These are phyloP conservation scores for Austrolebias charrua DNA, from an alignment of 2,797 vertebrate genomes.

Conservation along the genomic window DNA sequence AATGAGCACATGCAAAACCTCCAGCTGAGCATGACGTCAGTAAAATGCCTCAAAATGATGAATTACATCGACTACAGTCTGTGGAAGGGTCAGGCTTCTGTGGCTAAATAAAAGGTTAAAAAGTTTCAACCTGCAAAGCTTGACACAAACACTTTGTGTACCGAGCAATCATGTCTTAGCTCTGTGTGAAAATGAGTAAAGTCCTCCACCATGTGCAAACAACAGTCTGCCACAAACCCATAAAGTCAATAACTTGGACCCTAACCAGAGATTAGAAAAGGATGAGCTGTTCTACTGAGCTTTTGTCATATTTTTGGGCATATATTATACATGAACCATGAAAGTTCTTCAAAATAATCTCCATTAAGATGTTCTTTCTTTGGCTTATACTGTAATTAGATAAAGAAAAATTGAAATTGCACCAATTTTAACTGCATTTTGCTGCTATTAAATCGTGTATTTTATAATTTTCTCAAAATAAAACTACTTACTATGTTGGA, in stretches of 20 bases:
- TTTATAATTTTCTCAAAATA: conserved; percentile 18
- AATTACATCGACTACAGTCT: conserved; percentile 2
- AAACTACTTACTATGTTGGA: conserved; percentile 72
- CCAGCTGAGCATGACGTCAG: conserved; percentile 1
- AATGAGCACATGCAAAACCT: conserved; percentile 3
- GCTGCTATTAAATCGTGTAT: conserved; percentile 1
- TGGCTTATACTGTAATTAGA: not conserved
- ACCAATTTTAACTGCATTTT: not conserved
- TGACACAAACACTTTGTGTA: conserved; percentile 63
- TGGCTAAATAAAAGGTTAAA: conserved; percentile 25
- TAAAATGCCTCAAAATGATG: not conserved
- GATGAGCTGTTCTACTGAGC: not conserved
- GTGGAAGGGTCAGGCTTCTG: not conserved
- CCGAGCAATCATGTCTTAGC: conserved; percentile 62
- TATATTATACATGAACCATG: not conserved
- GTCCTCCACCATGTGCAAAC: conserved; percentile 81
- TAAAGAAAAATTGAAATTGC: not conserved
- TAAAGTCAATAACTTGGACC: conserved; percentile 71
- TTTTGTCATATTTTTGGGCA: conserved; percentile 3
- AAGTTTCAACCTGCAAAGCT: conserved; percentile 27
- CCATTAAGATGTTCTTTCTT: not conserved
- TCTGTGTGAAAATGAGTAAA: conserved; percentile 67
- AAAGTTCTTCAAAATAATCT: not conserved
- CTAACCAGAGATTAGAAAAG: conserved; percentile 42
- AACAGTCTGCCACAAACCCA: conserved; percentile 69